A percentile compares a stretch with the other conserved stretches of the same genome.
phyloP scores from a whole-genome alignment of 2,113 vertebrate genomes.

The Stictonetta naevosa region DNA sequence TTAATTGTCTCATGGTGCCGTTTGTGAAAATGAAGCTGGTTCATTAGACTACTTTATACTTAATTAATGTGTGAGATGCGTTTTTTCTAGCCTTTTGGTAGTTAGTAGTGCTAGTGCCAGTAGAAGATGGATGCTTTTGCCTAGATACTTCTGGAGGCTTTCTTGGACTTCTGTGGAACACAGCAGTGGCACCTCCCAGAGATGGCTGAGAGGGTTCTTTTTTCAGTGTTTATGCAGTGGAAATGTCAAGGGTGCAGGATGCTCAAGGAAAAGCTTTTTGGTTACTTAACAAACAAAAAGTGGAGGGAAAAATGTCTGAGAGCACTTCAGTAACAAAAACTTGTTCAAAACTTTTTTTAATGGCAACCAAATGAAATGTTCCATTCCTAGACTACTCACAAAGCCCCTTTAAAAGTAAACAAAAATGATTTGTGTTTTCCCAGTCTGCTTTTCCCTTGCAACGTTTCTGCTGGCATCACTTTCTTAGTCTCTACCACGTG shows the following conservation, averaged over 20 bases:
- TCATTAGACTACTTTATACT: neutral
- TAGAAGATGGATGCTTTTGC: neutral
- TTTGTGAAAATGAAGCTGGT: neutral
- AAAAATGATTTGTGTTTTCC: constrained; percentile 63
- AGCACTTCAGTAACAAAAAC: neutral
- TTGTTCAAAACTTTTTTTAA: neutral
- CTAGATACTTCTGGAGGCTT: neutral
- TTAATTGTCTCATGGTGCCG: neutral
- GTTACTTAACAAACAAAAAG: neutral
- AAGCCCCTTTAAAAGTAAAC: constrained; percentile 54
- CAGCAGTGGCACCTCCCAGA: neutral
- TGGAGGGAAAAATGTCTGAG: neutral
- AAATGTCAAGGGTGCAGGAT: neutral
- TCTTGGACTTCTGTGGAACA: neutral
- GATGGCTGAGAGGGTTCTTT: neutral
- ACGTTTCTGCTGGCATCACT: constrained; percentile 43
- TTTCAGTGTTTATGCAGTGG: neutral
- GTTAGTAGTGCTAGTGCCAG: neutral
- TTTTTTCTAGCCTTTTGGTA: neutral
- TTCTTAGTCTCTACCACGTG: neutral
- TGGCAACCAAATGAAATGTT: neutral
- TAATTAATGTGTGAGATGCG: neutral
- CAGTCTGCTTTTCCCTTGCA: constrained; percentile 7
- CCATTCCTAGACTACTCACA: constrained; percentile 4
- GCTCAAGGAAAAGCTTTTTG: neutral